phyloP scores from a whole-genome alignment of 2,888 invertebrate species.

The Eurytoma californica region DNA sequence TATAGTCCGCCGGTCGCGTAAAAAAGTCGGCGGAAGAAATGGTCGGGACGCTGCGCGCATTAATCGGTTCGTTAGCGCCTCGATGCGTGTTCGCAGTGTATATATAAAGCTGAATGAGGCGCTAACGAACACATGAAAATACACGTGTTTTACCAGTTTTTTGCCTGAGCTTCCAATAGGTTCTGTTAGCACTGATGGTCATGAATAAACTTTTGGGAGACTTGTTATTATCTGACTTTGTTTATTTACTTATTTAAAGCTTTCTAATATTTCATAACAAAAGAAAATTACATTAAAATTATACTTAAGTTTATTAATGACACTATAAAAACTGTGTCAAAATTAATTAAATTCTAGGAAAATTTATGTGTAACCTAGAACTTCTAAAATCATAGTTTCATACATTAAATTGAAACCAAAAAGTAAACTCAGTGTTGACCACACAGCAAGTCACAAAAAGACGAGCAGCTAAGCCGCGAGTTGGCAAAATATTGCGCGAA shows the following conservation, averaged over 20 bases:
- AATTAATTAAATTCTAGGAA: background rate
- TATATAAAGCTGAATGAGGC: background rate
- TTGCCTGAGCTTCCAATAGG: background rate
- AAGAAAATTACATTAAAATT: background rate
- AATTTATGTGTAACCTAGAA: too few relatives aligned
- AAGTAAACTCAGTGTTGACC: background rate
- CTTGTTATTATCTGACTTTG: background rate
- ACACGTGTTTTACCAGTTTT: constrained; percentile 32
- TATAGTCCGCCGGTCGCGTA: constrained; percentile 53
- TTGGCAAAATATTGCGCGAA: constrained; percentile 54
- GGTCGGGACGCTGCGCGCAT: constrained; percentile 63
- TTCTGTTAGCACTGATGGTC: background rate
- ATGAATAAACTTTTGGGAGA: background rate
- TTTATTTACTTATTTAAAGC: too few relatives aligned
- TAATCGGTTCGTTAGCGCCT: constrained; percentile 64
- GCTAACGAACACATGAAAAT: constrained; percentile 31
- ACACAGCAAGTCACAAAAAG: background rate
- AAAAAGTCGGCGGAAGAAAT: constrained; percentile 64
- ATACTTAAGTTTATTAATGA: background rate
- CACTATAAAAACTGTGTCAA: background rate
- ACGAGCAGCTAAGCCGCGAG: background rate
- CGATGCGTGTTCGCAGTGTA: constrained; percentile 1
- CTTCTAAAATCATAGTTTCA: background rate
- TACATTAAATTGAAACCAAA: background rate
- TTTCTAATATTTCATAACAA: too few relatives aligned